Evolutionary conservation across 2,113 vertebrate species (phyloP), one percentile per base, ranked within the genome.

Genomic region (Cavia porcellus): DNA sequence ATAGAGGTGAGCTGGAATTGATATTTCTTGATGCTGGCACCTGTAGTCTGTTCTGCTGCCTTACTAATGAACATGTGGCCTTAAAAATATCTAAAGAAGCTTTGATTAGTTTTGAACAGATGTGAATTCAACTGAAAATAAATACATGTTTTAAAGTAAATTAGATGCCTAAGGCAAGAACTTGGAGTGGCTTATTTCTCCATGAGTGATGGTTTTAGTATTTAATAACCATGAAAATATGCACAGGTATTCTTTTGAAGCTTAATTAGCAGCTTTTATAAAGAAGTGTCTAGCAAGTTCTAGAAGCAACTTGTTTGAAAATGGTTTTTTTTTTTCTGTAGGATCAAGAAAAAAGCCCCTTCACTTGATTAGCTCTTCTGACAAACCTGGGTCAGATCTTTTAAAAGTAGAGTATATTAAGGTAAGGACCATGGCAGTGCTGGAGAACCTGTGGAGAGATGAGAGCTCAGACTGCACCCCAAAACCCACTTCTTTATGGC

Each of bases 371-470:
- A 99, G 98, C 86, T 99, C 99, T 83, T 99, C 99, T 17, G 99
- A 99, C 97, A 98, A 99, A 95, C 98, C 99, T 95, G 98, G 98
- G 86, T 98, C 99, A 84, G 99, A 99, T 97, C 99, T 99, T 87
- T 98, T 99, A 97, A 99, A 99, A 98, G 99, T 99, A 96, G 99
- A 99, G 88, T 99, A 99, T 96, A 97, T 98, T 98, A 99, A 99
- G 99, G 99, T 99, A 98, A 98, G 90, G 42, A 2, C 19, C 11
- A 84, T 22, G 66, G 64, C 14, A 5, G 14, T 15, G 28, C 30
- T 9, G 75, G 28, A 3, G 28, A 28, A 7, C 20, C 7, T 3
- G 42, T 52, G 22, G 10, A 38, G n/a, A 22, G 20, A 4, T 3
- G 19, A 42, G n/a, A 11, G 9, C n/a, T n/a, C 70, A 10, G 22